phyloP scores from a whole-genome alignment of 1,140 invertebrate genomes.

The Drosophila lacertosa region DNA sequence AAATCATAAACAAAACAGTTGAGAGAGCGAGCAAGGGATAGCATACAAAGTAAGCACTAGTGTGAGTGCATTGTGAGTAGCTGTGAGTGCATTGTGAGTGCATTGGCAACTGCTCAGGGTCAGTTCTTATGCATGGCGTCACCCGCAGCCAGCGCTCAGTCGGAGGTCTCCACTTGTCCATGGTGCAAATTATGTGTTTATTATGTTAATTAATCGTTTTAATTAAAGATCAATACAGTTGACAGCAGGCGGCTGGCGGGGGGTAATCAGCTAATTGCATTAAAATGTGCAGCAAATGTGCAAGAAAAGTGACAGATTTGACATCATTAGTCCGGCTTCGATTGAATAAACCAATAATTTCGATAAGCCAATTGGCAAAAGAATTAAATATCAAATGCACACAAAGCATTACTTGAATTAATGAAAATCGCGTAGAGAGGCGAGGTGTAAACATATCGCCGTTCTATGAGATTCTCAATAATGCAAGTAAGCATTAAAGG shows the following conservation, averaged over 20 bases:
- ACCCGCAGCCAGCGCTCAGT: slow-evolving; percentile 35
- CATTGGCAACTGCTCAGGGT: slow-evolving; percentile 30
- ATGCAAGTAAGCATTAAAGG: background rate
- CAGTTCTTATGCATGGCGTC: slow-evolving; percentile 50
- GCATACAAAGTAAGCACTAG: background rate
- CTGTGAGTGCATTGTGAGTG: slow-evolving; percentile 14
- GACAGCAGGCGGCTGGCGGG: slow-evolving; percentile 24
- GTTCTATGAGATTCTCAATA: background rate
- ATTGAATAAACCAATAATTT: background rate
- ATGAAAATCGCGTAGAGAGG: background rate
- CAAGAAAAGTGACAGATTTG: slow-evolving; percentile 16
- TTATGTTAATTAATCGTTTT: slow-evolving; percentile 68
- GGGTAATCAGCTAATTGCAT: slow-evolving; percentile 37
- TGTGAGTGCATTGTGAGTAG: slow-evolving; percentile 18
- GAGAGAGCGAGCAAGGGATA: slow-evolving; percentile 24
- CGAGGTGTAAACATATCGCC: background rate
- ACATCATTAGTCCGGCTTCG: slow-evolving; percentile 2
- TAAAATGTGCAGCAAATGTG: slow-evolving; percentile 13
- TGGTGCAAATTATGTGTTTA: slow-evolving; percentile 55
- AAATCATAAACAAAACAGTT: slow-evolving; percentile 71
- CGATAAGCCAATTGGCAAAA: too few species aligned
- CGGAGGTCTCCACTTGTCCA: slow-evolving; percentile 45
- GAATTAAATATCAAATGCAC: background rate
- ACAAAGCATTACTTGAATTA: background rate
- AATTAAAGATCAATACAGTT: slow-evolving; percentile 62